Evolutionary conservation across 2,113 vertebrate genomes (phyloP).

Genomic region (Rhinichthys klamathensis): DNA sequence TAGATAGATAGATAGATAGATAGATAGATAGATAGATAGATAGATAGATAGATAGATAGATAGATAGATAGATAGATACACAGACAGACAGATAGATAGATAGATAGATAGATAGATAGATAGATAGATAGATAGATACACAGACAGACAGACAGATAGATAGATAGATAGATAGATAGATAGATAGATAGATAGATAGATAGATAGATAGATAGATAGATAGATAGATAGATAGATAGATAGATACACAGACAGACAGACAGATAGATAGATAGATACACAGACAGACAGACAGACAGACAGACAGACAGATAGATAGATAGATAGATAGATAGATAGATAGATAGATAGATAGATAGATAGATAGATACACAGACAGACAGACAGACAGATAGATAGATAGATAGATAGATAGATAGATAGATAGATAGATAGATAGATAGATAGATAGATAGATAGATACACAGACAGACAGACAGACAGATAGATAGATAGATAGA

Average conservation of each 20-base stretch:
- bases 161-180: not conserved
- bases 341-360: not conserved
- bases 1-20: not conserved
- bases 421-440: not conserved
- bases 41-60: not conserved
- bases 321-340: not conserved
- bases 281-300: not conserved
- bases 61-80: not conserved
- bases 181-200: not conserved
- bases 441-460: no score
- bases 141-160: not conserved
- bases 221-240: not conserved
- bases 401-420: accelerated
- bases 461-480: no score
- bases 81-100: not conserved
- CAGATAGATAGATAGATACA: not conserved
- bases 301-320: not conserved
- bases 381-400: not conserved
- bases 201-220: not conserved
- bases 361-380: not conserved
- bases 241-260: not conserved
- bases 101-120: not conserved
- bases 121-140: accelerated
- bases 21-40: not conserved
- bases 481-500: no score